A percentile compares a stretch with the other conserved stretches of the same genome.
These are phyloP conservation scores for Pituophis catenifer DNA, from an alignment of 2,113 vertebrate genomes.

Conservation along the genomic window DNA sequence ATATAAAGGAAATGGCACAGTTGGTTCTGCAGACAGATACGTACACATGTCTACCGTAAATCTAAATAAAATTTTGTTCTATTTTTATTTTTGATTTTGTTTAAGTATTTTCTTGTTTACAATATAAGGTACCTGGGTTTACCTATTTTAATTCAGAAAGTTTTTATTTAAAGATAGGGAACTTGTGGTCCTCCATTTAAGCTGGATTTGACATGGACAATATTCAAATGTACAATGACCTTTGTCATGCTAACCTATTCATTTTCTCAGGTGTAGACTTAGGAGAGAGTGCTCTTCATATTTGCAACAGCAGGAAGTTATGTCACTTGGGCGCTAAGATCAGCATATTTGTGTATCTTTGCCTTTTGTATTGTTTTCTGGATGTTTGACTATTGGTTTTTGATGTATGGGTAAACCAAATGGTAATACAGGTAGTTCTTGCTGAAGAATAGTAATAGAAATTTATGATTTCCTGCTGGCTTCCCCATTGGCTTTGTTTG, in stretches of 20 bases:
- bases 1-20: neutral
- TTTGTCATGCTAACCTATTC: neutral
- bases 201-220: neutral
- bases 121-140: neutral
- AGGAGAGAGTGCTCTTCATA: neutral
- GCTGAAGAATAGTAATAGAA: neutral
- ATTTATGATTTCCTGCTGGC: neutral
- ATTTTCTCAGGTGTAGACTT: neutral
- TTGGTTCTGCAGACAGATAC: neutral
- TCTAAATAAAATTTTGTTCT: neutral
- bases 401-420: neutral
- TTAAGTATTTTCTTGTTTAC: neutral
- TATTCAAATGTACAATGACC: neutral
- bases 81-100: neutral
- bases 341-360: neutral
- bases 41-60: neutral
- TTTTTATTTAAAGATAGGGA: neutral
- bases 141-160: neutral
- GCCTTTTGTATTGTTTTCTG: neutral
- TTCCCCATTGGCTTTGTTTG: neutral
- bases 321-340: neutral
- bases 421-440: neutral
- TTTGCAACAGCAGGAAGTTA: neutral
- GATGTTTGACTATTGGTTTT: neutral
- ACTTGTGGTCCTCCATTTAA: neutral